Evolutionary conservation across 2,113 vertebrate genomes (phyloP).

Genomic region (Ginglymostoma cirratum): DNA sequence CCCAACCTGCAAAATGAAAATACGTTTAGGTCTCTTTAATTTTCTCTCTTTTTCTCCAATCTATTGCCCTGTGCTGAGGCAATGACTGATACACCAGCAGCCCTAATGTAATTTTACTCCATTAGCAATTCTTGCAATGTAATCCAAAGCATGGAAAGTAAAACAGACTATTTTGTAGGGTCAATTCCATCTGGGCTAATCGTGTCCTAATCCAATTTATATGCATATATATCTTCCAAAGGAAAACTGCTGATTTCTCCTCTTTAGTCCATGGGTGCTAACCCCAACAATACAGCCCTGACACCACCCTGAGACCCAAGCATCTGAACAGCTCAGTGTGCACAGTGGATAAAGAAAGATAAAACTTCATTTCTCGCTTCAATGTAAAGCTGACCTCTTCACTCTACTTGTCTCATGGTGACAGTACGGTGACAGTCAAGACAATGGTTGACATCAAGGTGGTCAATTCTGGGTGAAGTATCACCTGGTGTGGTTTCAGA

Average conservation of each 20-base stretch:
- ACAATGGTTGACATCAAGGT: not conserved
- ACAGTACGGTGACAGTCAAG: not conserved
- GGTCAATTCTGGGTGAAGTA: not conserved
- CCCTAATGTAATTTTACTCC: not conserved
- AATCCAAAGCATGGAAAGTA: not conserved
- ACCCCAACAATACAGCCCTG: not conserved
- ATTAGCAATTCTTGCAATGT: not conserved
- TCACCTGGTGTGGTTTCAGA: not conserved
- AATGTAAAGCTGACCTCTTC: not conserved
- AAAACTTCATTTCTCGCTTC: not conserved
- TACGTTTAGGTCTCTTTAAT: not conserved
- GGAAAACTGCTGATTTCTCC: not conserved
- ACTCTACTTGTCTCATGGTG: not conserved
- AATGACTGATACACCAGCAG: not conserved
- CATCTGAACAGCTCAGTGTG: not conserved
- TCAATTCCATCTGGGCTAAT: not conserved
- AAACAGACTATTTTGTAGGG: not conserved
- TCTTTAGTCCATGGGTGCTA: not conserved
- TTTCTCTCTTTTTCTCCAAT: not conserved
- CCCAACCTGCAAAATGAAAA: slow-evolving; percentile 64
- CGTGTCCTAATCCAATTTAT: not conserved
- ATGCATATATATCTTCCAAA: not conserved
- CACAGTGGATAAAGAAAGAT: not conserved
- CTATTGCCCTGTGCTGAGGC: not conserved
- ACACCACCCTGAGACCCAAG: not conserved